Evolutionary conservation across 2,797 vertebrate genomes (phyloP).

Genomic region (Sebastes trivittatus): DNA sequence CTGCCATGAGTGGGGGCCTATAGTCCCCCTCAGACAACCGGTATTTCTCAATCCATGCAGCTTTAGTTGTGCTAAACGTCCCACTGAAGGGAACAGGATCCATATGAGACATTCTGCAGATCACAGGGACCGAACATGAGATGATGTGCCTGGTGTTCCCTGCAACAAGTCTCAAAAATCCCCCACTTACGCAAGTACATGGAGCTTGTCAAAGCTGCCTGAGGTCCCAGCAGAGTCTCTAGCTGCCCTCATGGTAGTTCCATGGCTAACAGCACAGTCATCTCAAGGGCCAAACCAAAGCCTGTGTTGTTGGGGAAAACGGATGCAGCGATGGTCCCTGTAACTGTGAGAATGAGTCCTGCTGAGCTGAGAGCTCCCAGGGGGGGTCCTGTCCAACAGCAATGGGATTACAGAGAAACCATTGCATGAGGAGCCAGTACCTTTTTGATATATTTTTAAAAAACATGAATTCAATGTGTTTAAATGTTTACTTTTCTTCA

Average conservation of each 20-base stretch:
- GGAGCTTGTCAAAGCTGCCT: background rate
- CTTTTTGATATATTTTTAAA: background rate
- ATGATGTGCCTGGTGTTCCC: background rate
- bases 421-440: background rate
- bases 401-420: background rate
- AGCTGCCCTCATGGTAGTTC: background rate
- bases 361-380: slow-evolving; percentile 1
- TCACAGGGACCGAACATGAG: background rate
- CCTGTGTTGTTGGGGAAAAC: background rate
- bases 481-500: background rate
- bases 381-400: background rate
- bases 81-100: background rate
- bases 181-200: background rate
- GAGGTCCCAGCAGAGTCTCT: background rate
- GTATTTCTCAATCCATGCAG: background rate
- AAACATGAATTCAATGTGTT: background rate
- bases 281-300: background rate
- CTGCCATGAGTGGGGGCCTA: background rate
- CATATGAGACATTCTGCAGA: background rate
- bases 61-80: background rate
- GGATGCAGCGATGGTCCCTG: background rate
- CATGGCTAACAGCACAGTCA: background rate
- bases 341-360: background rate
- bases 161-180: background rate
- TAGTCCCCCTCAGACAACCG: background rate